phyloP scores from a whole-genome alignment of 2,797 vertebrate species.

The Brotogeris chrysoptera region DNA sequence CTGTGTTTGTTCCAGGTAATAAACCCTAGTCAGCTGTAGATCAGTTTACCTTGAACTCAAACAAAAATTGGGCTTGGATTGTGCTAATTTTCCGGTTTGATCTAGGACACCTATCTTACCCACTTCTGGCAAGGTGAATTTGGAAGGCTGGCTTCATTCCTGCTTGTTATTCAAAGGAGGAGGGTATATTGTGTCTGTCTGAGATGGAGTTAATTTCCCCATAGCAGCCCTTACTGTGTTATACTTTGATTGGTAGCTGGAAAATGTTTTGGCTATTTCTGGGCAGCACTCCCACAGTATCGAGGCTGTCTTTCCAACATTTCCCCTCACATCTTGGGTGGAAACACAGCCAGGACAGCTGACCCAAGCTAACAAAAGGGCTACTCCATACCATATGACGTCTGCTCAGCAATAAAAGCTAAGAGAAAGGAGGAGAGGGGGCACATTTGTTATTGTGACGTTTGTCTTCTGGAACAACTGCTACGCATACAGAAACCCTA shows the following conservation, averaged over 20 bases:
- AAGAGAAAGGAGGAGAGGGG: neutral
- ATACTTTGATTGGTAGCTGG: neutral
- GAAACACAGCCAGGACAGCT: neutral
- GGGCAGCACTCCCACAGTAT: neutral
- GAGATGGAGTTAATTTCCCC: neutral
- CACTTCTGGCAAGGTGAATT: neutral
- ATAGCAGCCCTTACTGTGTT: neutral
- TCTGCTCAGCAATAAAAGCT: neutral
- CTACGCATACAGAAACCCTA: fast-evolving
- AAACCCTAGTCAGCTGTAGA: neutral
- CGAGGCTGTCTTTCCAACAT: neutral
- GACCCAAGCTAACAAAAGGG: neutral
- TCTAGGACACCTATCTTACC: neutral
- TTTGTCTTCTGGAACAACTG: neutral
- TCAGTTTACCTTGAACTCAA: neutral
- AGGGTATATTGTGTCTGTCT: neutral
- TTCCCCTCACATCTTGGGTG: neutral
- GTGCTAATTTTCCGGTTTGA: neutral
- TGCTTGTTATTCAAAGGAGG: neutral
- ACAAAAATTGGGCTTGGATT: neutral
- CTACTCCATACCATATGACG: neutral
- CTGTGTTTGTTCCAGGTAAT: neutral
- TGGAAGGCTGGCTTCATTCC: neutral
- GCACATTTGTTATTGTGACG: neutral
- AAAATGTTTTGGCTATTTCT: neutral